These are phyloP conservation scores for Drosophila anomelani DNA, from an alignment of 2,888 invertebrate species.

Conservation along the genomic window DNA sequence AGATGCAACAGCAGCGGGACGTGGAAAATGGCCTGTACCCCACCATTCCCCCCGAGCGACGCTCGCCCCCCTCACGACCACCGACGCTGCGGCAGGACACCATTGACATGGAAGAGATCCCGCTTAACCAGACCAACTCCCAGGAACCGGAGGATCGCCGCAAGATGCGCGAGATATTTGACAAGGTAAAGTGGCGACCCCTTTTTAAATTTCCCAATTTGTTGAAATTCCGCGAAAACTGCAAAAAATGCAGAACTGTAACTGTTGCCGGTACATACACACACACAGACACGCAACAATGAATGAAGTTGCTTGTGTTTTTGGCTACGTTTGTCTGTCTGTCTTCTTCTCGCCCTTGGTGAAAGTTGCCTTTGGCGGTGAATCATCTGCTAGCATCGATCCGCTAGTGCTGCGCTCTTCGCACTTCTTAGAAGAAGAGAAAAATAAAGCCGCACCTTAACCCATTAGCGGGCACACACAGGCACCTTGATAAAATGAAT, in stretches of 20 bases:
- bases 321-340: constrained; percentile 12
- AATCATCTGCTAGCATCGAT: constrained; percentile 50
- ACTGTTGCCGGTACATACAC: constrained; percentile 14
- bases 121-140: constrained; percentile 68
- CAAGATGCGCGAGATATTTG: constrained; percentile 77
- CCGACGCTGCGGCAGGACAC: constrained; percentile 80
- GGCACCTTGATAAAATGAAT: background rate
- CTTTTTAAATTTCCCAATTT: background rate
- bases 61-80: constrained; percentile 69
- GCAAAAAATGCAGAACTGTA: constrained; percentile 1
- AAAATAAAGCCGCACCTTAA: constrained; percentile 4
- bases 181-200: constrained; percentile 65
- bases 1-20: constrained; percentile 73
- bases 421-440: constrained; percentile 11
- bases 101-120: constrained; percentile 82
- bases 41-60: constrained; percentile 68
- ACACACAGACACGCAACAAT: background rate
- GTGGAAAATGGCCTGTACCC: constrained; percentile 81
- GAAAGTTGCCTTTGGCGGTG: constrained; percentile 52
- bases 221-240: constrained; percentile 6
- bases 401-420: constrained; percentile 22
- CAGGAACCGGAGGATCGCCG: constrained; percentile 78
- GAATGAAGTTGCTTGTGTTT: constrained; percentile 24
- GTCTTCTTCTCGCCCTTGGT: constrained; percentile 42
- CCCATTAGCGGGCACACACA: constrained; percentile 7